Base-by-base conservation (phyloP, 2,797 vertebrate species). In the Cryptoblepharus egeriae region DNA sequence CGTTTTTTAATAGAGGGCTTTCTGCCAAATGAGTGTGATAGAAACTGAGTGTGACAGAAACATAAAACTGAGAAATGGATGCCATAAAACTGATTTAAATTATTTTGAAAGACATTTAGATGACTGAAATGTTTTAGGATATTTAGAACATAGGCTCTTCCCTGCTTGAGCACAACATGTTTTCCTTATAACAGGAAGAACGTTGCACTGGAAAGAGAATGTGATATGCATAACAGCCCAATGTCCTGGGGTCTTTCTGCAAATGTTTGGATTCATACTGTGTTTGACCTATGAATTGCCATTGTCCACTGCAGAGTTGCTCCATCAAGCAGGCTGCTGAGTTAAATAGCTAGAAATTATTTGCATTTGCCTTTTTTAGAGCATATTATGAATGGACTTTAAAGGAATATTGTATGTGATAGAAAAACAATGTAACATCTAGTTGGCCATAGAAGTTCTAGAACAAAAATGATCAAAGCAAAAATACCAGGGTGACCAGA, bases 281-380 rank as follows among this genome's bases (percentile, higher is more conserved):
- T 52, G 89, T 74, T 81, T 93, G 88, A 92, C 88, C 89, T 90
- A 79, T 87, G 77, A 87, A 71, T 52, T 78, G 71, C 58, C 85
- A 75, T 11, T 80, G 63, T 81, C 10, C 49, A 0, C 77, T 15
- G 71, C 74, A 28, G 73, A 80, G 22, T 0, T 55, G 73, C 2
- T 0, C 0, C 0, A 68, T 61, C 63, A 77, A 52, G 75, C 0
- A 0, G 58, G 37, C 77, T 85, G 52, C 79, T 76, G 79, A n/a
- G 42, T 16, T 85, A 20, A 45, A 0, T 68, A 84, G 37, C 24
- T 81, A 75, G 22, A 79, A 80, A 55, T 3, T 30, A 70, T 79
- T 78, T 72, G 81, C 49, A 3, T 49, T 84, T 85, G 49, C 28
- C 35, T 0, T 68, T 90, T 52, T 45, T 1, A 0, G 49, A 42